Base-by-base conservation (phyloP, 2,888 invertebrate species). In the Orthosia incerta region DNA sequence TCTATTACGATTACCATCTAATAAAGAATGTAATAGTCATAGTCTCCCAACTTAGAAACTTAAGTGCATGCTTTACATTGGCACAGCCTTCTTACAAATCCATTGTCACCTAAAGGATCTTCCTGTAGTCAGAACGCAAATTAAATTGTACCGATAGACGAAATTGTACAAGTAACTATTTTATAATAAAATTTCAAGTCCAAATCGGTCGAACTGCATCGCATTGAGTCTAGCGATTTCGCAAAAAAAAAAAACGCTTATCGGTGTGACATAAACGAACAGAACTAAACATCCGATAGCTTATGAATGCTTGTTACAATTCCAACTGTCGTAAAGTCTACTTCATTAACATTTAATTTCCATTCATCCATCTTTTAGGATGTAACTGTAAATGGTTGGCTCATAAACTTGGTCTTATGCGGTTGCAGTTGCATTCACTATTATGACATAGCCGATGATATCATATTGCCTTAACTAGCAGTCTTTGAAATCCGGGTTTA, bases 391-490 rank as follows among this genome's bases (percentile, higher is more conserved):
- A 64, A 66, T n/a, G n/a, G 12, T 16, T 16, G 18, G 3, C 18
- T 18, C 13, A 15, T 20, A 46, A 31, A 23, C 39, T 26, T 18
- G 20, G 23, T 39, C 57, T n/a, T 53, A 66, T n/a, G 23, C 11
- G n/a, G 48, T 15, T 57, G 20, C 57, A 51, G 18, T 16, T 46
- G 50, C 23, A 53, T 51, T 23, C 2, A 45, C 64, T 2, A 45
- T 23, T 18, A 11, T 11, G 12, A 63, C 9, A 31, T 15, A n/a
- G 3, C 13, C n/a, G 26, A 51, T 66, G 51, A 59, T n/a, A 31
- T 66, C 74, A 74, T n/a, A 59, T n/a, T n/a, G 23, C 50, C 75
- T 56, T 45, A 56, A 31, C 1, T 15, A 26, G 11, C 16, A 12
- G 31, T 20, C 13, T 56, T 63, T 20, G 12, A 20, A 64, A 51